phyloP scores from a whole-genome alignment of 2,113 vertebrate genomes.

The Mungos mungo region DNA sequence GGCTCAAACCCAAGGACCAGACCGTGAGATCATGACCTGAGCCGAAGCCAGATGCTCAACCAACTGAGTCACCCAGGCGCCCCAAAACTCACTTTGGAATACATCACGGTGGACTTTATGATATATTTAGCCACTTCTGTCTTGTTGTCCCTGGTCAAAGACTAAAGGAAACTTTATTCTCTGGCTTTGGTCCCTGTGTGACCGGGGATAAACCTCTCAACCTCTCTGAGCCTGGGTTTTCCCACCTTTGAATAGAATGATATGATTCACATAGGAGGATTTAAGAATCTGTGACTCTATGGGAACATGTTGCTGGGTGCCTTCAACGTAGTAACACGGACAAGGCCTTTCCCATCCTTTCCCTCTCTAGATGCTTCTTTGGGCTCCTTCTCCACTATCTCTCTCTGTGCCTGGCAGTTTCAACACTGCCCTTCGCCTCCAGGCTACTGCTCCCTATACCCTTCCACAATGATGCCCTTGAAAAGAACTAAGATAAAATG shows the following conservation, averaged over 20 bases:
- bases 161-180: neutral
- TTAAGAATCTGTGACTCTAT: neutral
- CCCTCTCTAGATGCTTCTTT: neutral
- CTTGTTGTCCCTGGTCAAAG: neutral
- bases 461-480: neutral
- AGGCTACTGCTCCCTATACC: neutral
- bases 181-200: neutral
- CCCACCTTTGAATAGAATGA: neutral
- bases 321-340: fast-evolving
- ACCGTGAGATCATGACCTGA: no score
- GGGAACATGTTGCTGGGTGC: neutral
- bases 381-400: neutral
- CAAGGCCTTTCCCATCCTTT: neutral
- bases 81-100: neutral
- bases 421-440: neutral
- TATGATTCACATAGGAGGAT: neutral
- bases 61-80: no score
- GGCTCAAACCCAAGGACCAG: no score
- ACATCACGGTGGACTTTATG: neutral
- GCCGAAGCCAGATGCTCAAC: no score
- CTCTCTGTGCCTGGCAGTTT: neutral
- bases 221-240: neutral
- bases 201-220: neutral
- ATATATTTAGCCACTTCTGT: neutral
- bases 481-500: neutral